A percentile compares a stretch with the other conserved stretches of the same genome.
phyloP scores from a whole-genome alignment of 1,140 invertebrate species.

The Polypedilum pembai region DNA sequence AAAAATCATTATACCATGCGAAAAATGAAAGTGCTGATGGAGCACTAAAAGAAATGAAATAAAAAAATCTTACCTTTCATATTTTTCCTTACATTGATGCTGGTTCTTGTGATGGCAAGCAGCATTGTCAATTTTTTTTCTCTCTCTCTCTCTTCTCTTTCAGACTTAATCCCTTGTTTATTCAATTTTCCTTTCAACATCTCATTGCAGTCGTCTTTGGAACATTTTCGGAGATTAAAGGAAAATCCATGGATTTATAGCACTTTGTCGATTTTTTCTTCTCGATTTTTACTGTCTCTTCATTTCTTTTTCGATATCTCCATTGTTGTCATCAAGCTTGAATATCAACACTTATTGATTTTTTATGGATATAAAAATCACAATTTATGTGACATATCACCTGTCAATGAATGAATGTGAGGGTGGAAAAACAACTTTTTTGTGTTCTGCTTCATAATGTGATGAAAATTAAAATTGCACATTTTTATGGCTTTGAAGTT shows the following conservation, averaged over 20 bases:
- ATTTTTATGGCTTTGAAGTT: too few relatives aligned
- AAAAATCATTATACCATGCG: constrained; percentile 1
- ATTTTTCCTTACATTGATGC: neutral
- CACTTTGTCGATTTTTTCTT: constrained; percentile 10
- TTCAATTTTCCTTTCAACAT: constrained; percentile 18
- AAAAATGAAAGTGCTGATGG: neutral
- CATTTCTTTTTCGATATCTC: neutral
- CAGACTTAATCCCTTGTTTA: constrained; percentile 17
- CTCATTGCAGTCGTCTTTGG: neutral
- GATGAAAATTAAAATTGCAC: too few relatives aligned
- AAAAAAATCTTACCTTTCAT: constrained; percentile 8
- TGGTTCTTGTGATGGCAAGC: neutral
- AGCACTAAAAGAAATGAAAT: neutral
- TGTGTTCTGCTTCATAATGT: too few relatives aligned
- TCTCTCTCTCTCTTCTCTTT: neutral
- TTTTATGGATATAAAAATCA: neutral
- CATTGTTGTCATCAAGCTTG: neutral
- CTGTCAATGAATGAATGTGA: too few relatives aligned
- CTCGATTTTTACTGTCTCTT: neutral
- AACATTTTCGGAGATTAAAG: neutral
- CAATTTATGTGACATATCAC: too few relatives aligned
- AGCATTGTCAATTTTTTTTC: constrained; percentile 6
- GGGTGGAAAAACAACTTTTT: too few relatives aligned
- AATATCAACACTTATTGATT: neutral
- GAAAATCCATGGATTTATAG: constrained; percentile 13